Evolutionary conservation across 1,140 invertebrate species (phyloP).

Genomic region (Acromyrmex echinatior): DNA sequence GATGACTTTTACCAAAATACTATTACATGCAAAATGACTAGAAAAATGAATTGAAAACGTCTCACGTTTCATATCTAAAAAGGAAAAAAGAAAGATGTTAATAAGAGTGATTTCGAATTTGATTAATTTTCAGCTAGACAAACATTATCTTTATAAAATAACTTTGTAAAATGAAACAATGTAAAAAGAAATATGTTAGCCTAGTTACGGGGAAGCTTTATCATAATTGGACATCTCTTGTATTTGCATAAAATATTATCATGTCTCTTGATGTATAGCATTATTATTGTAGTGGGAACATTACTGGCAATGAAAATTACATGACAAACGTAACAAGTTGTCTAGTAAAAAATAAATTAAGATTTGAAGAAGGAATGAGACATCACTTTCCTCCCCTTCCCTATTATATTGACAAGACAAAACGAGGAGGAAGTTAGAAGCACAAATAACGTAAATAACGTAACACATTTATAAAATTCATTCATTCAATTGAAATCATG

Average conservation of each 20-base stretch:
- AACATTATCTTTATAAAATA: neutral
- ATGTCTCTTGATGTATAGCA: neutral
- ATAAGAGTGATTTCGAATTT: neutral
- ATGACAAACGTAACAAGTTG: neutral
- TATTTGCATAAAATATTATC: neutral
- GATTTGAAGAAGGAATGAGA: conserved; percentile 31
- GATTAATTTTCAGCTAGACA: neutral
- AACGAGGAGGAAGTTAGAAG: conserved; percentile 60
- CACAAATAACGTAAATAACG: conserved; percentile 32
- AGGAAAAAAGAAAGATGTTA: neutral
- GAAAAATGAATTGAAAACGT: neutral
- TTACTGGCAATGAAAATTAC: conserved; percentile 47
- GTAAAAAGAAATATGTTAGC: neutral
- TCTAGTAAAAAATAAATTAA: neutral
- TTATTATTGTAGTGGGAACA: neutral
- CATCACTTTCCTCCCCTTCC: neutral
- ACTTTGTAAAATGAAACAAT: neutral
- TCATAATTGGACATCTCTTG: conserved; percentile 17
- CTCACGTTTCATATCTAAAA: neutral
- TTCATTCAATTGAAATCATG: conserved; percentile 58
- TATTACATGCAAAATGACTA: neutral
- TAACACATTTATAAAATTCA: conserved; percentile 59
- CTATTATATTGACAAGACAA: conserved; percentile 49
- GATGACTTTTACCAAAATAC: neutral
- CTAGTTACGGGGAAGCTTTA: neutral